Conservation (phyloP, 2,797 vertebrate species). For the Sylvia borin region DNA sequence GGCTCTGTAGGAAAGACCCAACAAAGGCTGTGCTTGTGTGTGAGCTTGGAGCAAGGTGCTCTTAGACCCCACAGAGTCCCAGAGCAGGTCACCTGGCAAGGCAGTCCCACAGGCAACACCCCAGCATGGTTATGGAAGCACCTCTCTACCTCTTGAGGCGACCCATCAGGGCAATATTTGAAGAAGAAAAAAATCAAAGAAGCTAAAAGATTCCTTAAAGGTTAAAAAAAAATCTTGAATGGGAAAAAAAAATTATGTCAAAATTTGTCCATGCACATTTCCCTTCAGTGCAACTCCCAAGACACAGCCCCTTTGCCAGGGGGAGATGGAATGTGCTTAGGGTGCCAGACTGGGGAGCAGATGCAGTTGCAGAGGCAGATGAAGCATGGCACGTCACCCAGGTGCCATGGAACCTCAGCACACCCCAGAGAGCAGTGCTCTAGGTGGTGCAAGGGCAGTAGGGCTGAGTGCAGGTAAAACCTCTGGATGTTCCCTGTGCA, state of each 20-base stretch:
- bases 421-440: fast-evolving
- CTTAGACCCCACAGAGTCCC: neutral
- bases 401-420: neutral
- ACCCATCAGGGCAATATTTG: neutral
- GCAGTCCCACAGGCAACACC: neutral
- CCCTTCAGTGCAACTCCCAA: neutral
- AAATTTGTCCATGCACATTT: fast-evolving
- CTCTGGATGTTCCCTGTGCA: fast-evolving
- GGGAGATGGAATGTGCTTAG: too few relatives aligned
- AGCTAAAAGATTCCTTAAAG: neutral
- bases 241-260: neutral
- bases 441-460: neutral
- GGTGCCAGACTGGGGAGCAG: neutral
- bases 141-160: neutral
- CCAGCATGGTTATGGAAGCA: neutral
- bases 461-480: neutral
- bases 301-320: neutral
- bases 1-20: neutral
- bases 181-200: neutral
- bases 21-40: neutral
- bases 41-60: neutral
- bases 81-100: neutral
- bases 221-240: neutral
- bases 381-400: neutral
- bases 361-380: neutral